These are phyloP conservation scores for Clarias fuscus DNA, from an alignment of 2,797 vertebrate genomes.

Conservation along the genomic window DNA sequence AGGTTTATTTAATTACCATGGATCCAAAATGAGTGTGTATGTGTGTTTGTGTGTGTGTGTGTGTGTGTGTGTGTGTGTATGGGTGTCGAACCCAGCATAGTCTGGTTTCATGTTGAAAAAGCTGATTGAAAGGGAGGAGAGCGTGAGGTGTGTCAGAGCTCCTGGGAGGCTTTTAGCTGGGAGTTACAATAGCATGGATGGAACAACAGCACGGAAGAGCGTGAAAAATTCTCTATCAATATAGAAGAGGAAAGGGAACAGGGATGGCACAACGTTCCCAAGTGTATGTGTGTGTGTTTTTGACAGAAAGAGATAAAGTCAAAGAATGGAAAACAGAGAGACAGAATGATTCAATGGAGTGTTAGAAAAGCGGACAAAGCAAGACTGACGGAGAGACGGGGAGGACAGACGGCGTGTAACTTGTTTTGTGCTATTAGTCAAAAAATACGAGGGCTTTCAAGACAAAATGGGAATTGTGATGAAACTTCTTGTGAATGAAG, in stretches of 20 bases:
- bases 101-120: constrained; percentile 43
- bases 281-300: constrained; percentile 47
- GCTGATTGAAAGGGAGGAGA: constrained; percentile 48
- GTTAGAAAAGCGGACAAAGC: background rate
- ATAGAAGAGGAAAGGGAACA: constrained; percentile 22
- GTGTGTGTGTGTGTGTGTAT: background rate
- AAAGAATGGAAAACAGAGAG: background rate
- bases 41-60: background rate
- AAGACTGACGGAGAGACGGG: background rate
- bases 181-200: constrained; percentile 35
- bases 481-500: too few species aligned
- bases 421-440: too few species aligned
- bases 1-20: constrained; percentile 8
- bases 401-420: background rate
- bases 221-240: constrained; percentile 38
- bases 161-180: constrained; percentile 68
- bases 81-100: background rate
- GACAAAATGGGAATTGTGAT: too few species aligned
- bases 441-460: too few species aligned
- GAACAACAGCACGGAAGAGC: constrained; percentile 28
- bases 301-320: constrained; percentile 30
- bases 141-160: constrained; percentile 50
- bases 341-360: background rate
- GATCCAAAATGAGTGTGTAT: background rate
- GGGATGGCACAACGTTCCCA: constrained; percentile 52